phyloP scores from a whole-genome alignment of 2,797 vertebrate genomes.

The Nothura maculosa region DNA sequence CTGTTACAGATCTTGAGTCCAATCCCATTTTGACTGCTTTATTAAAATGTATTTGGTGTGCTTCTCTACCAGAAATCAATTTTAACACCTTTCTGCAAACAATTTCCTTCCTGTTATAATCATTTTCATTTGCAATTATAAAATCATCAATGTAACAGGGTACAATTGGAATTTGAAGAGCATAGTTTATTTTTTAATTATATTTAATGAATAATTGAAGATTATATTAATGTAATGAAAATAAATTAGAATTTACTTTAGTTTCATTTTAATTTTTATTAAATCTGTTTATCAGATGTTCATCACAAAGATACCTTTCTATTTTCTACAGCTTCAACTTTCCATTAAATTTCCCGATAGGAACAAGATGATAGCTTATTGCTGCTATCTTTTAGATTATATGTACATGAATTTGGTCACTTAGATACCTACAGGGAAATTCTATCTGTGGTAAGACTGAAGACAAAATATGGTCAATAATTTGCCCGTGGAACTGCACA shows the following conservation, averaged over 20 bases:
- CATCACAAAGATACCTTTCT: neutral
- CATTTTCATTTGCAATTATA: conserved; percentile 66
- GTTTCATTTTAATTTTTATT: conserved; percentile 44
- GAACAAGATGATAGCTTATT: neutral
- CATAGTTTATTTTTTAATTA: conserved; percentile 50
- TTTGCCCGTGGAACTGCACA: neutral
- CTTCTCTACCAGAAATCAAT: conserved; percentile 55
- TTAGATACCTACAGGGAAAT: neutral
- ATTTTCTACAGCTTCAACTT: neutral
- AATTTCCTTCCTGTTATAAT: conserved; percentile 50
- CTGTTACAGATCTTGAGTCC: conserved; percentile 11
- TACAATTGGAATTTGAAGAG: conserved; percentile 32
- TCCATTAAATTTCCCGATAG: neutral
- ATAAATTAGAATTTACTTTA: conserved; percentile 39
- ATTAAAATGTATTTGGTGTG: conserved; percentile 61
- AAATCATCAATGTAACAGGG: conserved; percentile 52
- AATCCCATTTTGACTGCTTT: conserved; percentile 42
- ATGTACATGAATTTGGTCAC: neutral
- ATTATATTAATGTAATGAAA: conserved; percentile 51
- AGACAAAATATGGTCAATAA: neutral
- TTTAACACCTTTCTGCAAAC: conserved; percentile 59
- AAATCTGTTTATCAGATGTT: conserved; percentile 2
- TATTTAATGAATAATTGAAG: conserved; percentile 64
- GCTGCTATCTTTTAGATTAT: neutral
- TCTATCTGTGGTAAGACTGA: neutral